phyloP scores from a whole-genome alignment of 2,797 vertebrate genomes.

The Enteromius fasciolatus region DNA sequence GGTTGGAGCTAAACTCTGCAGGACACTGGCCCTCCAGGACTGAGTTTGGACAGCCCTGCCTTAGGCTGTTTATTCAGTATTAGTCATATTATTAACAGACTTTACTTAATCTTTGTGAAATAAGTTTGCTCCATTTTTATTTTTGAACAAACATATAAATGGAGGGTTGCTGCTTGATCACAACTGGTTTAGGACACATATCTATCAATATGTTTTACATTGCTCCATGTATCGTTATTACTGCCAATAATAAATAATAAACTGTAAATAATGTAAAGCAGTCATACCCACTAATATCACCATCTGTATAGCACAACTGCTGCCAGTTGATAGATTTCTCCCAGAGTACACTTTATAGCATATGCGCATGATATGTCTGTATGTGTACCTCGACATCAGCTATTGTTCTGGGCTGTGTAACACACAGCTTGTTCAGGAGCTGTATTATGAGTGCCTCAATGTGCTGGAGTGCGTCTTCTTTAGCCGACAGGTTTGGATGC shows the following conservation, averaged over 20 bases:
- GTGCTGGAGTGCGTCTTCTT: conserved; percentile 95
- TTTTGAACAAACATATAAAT: too few species aligned
- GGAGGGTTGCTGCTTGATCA: too few species aligned
- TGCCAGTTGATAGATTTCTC: background rate
- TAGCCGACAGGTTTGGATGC: conserved; percentile 92
- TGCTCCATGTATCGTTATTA: background rate
- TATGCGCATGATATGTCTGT: background rate
- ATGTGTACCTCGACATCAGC: conserved; percentile 92
- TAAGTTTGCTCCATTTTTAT: too few species aligned
- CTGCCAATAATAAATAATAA: too few species aligned
- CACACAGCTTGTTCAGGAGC: conserved; percentile 95
- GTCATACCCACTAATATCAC: background rate
- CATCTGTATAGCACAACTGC: background rate
- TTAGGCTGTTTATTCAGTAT: too few species aligned
- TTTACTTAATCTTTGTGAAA: too few species aligned
- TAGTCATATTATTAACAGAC: too few species aligned
- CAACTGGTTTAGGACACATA: background rate
- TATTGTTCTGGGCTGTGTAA: conserved; percentile 93
- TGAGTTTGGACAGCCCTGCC: too few species aligned
- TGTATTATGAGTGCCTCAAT: conserved; percentile 98
- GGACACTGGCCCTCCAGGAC: too few species aligned
- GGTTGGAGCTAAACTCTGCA: too few species aligned
- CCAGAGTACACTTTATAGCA: background rate
- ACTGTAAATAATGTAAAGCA: background rate
- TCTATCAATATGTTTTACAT: background rate